Base-by-base conservation (phyloP, 2,113 vertebrate species). In the Neodontobutis hainanensis region DNA sequence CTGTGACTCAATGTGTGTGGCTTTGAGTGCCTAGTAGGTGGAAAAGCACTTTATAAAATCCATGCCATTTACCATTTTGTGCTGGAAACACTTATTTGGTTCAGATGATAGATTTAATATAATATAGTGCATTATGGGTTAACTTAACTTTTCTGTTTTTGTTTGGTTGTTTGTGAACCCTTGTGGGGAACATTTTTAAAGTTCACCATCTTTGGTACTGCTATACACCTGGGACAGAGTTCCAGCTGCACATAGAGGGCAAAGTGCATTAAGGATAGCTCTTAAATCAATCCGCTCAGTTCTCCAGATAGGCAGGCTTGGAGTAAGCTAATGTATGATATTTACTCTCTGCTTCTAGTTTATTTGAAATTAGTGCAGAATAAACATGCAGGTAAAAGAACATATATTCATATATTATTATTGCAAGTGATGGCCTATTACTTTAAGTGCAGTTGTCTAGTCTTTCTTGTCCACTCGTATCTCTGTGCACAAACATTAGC, bases 311-410 rank as follows among this genome's bases (percentile, higher is more conserved):
- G 19, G 46, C 55, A 53, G 73, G 67, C 62, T 61, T 62, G 58
- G 61, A 78, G 68, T 84, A 60, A 75, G 53, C 68, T 46, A 61
- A 48, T 64, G 73, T n/a, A 42, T 78, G 77, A 81, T 78, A 77
- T 82, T 79, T 61, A 46, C 74, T 73, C 67, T 83, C 67, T 86
- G 87, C 73, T 70, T 63, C 63, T 44, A 42, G 66, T 68, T 63
- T 60, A 62, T 44, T 62, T 79, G 56, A 47, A 73, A 81, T 52
- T 67, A 61, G 72, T 81, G 74, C 74, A 79, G 66, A 81, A 44
- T 32, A 62, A 64, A 65, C 16, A 71, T 64, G 59, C 62, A 35
- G 61, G 60, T 4, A 40, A 40, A 40, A 6, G 38, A 5, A 8
- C 38, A 40, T 40, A 40, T 40, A 6, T 40, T 8, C 5, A 8